A percentile compares a stretch with the other conserved stretches of the same genome.
Conservation (phyloP, 2,797 vertebrate species). For the Falco columbarius region DNA sequence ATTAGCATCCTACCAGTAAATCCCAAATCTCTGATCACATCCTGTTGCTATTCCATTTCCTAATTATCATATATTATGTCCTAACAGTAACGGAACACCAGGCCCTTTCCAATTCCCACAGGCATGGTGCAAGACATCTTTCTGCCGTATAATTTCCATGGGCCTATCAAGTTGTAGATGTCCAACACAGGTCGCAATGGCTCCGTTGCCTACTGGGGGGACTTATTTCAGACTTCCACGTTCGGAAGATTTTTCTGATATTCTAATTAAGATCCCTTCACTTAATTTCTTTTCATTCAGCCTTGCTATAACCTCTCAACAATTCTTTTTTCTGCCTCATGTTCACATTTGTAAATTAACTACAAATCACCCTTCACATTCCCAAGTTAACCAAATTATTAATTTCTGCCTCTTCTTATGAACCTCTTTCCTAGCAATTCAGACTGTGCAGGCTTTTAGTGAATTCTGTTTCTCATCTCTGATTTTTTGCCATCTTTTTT, state of each 20-base stretch:
- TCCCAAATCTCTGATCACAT: background rate
- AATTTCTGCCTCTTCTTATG: background rate
- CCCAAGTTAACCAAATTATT: background rate
- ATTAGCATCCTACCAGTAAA: background rate
- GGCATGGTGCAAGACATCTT: background rate
- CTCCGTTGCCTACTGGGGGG: background rate
- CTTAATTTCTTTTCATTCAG: background rate
- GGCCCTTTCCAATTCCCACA: background rate
- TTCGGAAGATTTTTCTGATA: background rate
- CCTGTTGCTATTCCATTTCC: background rate
- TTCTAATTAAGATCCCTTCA: background rate
- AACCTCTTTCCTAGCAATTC: background rate
- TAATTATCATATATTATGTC: background rate
- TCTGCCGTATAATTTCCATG: background rate
- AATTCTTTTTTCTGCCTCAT: background rate
- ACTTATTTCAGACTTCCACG: background rate
- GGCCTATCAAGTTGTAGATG: background rate
- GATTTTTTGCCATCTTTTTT: background rate
- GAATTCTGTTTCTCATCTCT: background rate
- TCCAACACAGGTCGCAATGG: background rate
- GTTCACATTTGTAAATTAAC: background rate
- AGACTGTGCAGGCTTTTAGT: background rate
- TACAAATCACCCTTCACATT: background rate
- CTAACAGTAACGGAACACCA: background rate
- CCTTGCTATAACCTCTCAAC: background rate